These are phyloP conservation scores for Anser brachyrhynchus DNA, from an alignment of 2,113 vertebrate species.

Conservation along the genomic window DNA sequence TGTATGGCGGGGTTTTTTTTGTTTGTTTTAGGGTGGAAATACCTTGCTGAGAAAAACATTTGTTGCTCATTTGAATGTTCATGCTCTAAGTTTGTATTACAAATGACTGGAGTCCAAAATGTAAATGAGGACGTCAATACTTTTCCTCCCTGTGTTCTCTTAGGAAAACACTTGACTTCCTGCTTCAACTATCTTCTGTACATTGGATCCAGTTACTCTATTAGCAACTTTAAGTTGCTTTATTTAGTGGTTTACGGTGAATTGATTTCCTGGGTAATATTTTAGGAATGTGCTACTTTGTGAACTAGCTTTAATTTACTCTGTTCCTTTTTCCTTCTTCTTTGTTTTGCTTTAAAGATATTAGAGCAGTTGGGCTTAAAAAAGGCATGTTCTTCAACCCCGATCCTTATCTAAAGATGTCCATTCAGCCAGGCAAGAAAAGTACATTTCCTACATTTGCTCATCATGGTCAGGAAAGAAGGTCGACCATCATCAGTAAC, in stretches of 20 bases:
- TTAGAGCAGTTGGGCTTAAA: constrained; percentile 93
- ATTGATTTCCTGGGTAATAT: constrained; percentile 21
- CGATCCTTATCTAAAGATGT: constrained; percentile 99
- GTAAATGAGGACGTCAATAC: not conserved
- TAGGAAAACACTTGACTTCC: not conserved
- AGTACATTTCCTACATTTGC: constrained; percentile 94
- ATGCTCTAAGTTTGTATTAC: not conserved
- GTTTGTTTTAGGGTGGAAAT: not conserved
- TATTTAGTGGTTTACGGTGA: not conserved
- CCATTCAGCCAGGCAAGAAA: constrained; percentile 97
- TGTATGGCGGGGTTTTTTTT: not conserved
- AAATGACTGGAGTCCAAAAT: not conserved
- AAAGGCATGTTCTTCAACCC: constrained; percentile 99
- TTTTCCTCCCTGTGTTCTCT: not conserved
- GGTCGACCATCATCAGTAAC: constrained; percentile 96
- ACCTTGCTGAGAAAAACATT: not conserved
- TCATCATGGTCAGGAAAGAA: constrained; percentile 94
- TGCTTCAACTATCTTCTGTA: not conserved
- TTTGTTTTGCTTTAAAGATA: constrained; percentile 79
- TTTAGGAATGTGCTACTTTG: not conserved
- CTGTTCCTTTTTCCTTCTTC: not conserved
- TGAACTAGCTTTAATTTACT: constrained; percentile 36
- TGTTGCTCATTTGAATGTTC: not conserved
- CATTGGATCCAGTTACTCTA: not conserved
- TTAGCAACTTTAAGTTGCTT: not conserved